Percentiles rank a stretch among this genome's conserved stretches.
phyloP scores from a whole-genome alignment of 2,113 vertebrate genomes.

The Uria aalge region DNA sequence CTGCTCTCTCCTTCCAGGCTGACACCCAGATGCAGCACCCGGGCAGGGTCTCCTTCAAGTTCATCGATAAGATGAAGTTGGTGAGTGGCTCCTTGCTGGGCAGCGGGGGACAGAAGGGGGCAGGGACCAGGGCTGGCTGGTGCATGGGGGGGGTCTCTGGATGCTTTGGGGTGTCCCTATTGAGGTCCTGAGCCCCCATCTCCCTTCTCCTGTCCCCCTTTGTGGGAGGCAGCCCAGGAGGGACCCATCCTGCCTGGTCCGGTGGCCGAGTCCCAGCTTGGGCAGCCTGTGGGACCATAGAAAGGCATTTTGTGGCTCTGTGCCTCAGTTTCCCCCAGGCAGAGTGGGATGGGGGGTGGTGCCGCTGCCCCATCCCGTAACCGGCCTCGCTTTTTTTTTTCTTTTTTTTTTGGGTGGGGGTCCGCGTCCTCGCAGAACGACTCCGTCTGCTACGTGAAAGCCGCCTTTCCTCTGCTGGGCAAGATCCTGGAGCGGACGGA shows the following conservation, averaged over 20 bases:
- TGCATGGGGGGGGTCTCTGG: fast-evolving
- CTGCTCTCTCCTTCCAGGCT: conserved; percentile 63
- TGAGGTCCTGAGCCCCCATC: fast-evolving
- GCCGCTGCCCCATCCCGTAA: neutral
- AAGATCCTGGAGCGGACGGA: conserved; percentile 56
- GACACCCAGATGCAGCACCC: conserved; percentile 78
- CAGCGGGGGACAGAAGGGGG: neutral
- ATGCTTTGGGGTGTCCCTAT: neutral
- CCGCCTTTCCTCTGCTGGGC: conserved; percentile 63
- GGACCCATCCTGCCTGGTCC: neutral
- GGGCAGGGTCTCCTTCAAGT: conserved; percentile 62
- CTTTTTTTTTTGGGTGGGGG: neutral
- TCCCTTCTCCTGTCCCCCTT: neutral
- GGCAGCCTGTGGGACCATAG: neutral
- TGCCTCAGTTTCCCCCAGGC: neutral
- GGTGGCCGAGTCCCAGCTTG: neutral
- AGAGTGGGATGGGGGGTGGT: neutral
- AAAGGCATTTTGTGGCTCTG: neutral
- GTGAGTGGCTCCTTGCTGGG: conserved; percentile 59
- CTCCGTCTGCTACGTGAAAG: conserved; percentile 71
- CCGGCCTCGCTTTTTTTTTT: neutral
- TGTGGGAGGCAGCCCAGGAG: neutral
- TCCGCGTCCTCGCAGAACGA: conserved; percentile 27
- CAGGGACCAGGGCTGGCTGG: neutral
- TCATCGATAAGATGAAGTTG: conserved; percentile 64